Evolutionary conservation across 2,888 invertebrate genomes (phyloP).

Genomic region (Drosophila stalkeri): DNA sequence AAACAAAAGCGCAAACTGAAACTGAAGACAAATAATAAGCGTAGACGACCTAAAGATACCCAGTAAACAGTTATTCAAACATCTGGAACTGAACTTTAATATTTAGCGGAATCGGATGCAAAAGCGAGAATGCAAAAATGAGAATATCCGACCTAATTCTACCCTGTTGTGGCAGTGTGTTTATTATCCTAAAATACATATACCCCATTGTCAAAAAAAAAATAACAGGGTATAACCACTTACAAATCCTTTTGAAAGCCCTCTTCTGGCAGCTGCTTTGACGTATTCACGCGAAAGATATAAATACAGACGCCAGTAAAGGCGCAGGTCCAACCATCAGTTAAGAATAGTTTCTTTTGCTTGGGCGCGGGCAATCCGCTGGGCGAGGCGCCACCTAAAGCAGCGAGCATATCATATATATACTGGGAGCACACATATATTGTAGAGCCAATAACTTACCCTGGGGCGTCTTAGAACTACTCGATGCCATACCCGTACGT

Average conservation of each 20-base stretch:
- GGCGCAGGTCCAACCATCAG: slow-evolving; percentile 93
- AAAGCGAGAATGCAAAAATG: not conserved
- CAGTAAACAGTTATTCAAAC: not conserved
- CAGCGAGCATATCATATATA: not conserved
- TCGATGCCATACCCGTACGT: slow-evolving; percentile 86
- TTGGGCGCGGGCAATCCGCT: slow-evolving; percentile 81
- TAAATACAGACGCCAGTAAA: slow-evolving; percentile 94
- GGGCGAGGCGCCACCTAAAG: slow-evolving; percentile 82
- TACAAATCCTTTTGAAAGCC: slow-evolving; percentile 94
- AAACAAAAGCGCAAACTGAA: slow-evolving; percentile 39
- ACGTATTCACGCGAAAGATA: slow-evolving; percentile 93
- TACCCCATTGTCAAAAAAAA: not conserved
- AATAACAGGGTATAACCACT: slow-evolving; percentile 73
- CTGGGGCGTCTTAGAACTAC: slow-evolving; percentile 85
- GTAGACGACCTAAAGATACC: not conserved
- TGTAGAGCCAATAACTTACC: slow-evolving; percentile 55
- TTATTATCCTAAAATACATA: not conserved
- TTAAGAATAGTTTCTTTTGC: slow-evolving; percentile 93
- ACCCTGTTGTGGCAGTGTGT: not conserved
- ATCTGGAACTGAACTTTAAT: not conserved
- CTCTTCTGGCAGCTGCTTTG: slow-evolving; percentile 95
- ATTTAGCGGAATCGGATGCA: not conserved
- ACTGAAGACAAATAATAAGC: not conserved
- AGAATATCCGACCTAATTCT: too few species aligned
- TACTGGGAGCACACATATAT: not conserved